These are phyloP conservation scores for Synodontis membranacea DNA, from an alignment of 2,113 vertebrate genomes.

Conservation along the genomic window DNA sequence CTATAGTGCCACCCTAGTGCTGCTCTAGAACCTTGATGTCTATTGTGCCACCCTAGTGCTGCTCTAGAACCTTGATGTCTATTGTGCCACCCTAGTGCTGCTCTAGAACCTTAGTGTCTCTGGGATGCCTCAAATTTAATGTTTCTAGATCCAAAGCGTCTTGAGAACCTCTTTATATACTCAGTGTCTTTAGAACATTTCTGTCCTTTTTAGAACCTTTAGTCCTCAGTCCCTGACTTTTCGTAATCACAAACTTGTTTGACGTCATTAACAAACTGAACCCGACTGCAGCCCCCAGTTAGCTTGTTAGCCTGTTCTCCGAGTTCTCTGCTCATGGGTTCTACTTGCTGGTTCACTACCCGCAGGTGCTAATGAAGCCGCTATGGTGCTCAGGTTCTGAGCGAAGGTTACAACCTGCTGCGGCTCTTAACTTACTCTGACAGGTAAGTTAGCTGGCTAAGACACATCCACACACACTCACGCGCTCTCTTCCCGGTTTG, in stretches of 20 bases:
- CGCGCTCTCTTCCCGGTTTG: constrained; percentile 68
- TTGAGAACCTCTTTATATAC: not conserved
- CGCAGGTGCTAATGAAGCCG: not conserved
- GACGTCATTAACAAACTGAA: not conserved
- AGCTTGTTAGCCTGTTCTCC: not conserved
- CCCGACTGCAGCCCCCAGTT: too few relatives aligned
- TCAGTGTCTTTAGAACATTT: not conserved
- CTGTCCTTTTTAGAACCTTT: not conserved
- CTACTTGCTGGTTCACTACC: not conserved
- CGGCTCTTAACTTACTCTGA: not conserved
- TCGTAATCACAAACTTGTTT: not conserved
- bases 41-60: not conserved
- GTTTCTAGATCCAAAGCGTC: not conserved
- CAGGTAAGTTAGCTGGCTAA: not conserved
- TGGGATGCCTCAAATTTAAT: not conserved
- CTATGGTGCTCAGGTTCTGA: not conserved
- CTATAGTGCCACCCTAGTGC: too few relatives aligned
- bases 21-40: not conserved
- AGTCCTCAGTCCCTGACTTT: not conserved
- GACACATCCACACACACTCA: constrained; percentile 48
- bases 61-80: not conserved
- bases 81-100: too few relatives aligned
- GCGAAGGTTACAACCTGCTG: not conserved
- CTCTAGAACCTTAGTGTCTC: not conserved
- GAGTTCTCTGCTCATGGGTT: not conserved